These are phyloP conservation scores for Papilio polytes DNA, from an alignment of 1,140 invertebrate species.

Conservation along the genomic window DNA sequence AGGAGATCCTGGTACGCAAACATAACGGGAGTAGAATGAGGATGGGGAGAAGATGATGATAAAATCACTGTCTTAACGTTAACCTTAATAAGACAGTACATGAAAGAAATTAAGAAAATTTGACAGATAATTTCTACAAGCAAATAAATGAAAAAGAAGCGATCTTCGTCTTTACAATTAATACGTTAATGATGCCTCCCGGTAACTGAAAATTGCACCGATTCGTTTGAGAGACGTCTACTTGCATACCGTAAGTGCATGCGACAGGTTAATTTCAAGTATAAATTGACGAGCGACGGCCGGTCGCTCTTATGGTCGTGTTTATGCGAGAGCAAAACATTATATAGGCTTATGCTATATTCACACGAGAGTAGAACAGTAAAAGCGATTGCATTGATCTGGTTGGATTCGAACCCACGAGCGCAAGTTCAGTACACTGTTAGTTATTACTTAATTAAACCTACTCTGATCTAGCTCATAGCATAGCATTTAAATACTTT, in stretches of 20 bases:
- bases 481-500: too few species aligned
- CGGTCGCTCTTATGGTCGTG: conserved; percentile 66
- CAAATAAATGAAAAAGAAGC: conserved; percentile 33
- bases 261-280: conserved; percentile 79
- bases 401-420: too few species aligned
- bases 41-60: too few species aligned
- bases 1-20: too few species aligned
- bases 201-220: conserved; percentile 66
- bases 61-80: too few species aligned
- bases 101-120: not conserved
- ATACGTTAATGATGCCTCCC: conserved; percentile 59
- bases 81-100: too few species aligned
- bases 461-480: not conserved
- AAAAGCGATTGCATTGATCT: too few species aligned
- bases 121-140: not conserved
- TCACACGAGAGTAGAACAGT: too few species aligned
- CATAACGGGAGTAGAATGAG: too few species aligned
- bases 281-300: conserved; percentile 71
- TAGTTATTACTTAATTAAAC: not conserved
- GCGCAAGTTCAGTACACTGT: too few species aligned
- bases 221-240: conserved; percentile 60
- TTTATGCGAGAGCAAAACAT: conserved; percentile 64
- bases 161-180: conserved; percentile 48
- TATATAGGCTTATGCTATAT: conserved; percentile 52
- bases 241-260: conserved; percentile 64